These are phyloP conservation scores for Helicoverpa armigera DNA, from an alignment of 1,140 invertebrate genomes.

Conservation along the genomic window DNA sequence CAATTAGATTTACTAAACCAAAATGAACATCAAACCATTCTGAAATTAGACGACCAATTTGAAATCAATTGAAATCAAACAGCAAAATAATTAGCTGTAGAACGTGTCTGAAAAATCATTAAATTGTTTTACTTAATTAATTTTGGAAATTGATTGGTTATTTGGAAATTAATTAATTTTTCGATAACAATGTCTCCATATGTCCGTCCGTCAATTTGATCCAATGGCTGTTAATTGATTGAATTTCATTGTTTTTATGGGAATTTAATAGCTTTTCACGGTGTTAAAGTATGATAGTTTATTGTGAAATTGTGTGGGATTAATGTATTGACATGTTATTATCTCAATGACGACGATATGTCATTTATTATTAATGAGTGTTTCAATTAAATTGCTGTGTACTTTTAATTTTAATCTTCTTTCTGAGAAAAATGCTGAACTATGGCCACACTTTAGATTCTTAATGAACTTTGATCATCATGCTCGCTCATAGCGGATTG, in stretches of 20 bases:
- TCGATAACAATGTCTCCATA: not conserved
- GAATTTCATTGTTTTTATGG: not conserved
- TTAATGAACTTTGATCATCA: no score
- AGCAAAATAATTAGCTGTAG: conserved; percentile 2
- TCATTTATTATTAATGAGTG: no score
- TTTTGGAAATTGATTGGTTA: conserved; percentile 30
- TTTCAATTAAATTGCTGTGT: no score
- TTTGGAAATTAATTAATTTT: no score
- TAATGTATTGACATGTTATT: not conserved
- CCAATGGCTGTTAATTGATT: not conserved
- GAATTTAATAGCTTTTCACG: conserved; percentile 19
- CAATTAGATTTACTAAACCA: not conserved
- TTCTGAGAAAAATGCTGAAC: no score
- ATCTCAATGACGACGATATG: no score
- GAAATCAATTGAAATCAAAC: not conserved
- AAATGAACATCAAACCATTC: not conserved
- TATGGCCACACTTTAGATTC: no score
- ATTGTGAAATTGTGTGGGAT: not conserved
- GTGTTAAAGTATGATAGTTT: not conserved
- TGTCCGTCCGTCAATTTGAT: not conserved
- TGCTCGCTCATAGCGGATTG: no score
- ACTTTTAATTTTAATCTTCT: no score
- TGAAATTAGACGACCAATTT: not conserved
- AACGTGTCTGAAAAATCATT: conserved; percentile 25
- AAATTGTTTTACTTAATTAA: conserved; percentile 22